Base-by-base conservation (phyloP, 1,140 invertebrate genomes). In the Aphidius gifuensis region DNA sequence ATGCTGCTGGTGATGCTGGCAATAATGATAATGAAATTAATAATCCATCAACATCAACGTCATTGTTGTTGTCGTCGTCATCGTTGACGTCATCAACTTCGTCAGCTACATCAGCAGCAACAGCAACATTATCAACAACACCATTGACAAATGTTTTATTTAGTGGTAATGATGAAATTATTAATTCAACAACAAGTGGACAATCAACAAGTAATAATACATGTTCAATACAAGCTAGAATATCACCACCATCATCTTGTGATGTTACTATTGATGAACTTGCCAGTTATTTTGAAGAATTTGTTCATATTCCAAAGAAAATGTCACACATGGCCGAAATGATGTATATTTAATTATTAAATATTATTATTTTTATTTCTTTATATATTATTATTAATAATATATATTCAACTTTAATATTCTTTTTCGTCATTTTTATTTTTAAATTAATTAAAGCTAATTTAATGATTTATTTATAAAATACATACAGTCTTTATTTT, bases 321-420 rank as follows among this genome's bases (percentile, higher is more conserved):
- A 96, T 96, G 94, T 95, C 93, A 43, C 88, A 90, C 55, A 96
- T 96, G 93, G 94, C 94, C 58, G 93, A 96, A 82, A 94, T 95
- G 92, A 96, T 96, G 93, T 96, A 96, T 77, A 95, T 92, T 82
- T 96, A 85, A 86, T 69, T 23, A 60, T 47, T 48, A 53, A 38
- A 40, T 49, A 47, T 58, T 49, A 49, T 59, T 48, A 48, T 59
- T 59, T 59, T 9, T 50, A 47, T n/a, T 40, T 59, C 44, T 32
- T 46, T 9, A 59, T 46, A 45, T 47, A 39, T 23, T 39, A 39
- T 39, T 38, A 39, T 39, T 45, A 16, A 58, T 38, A 57, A 57
- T 45, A 16, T 9, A 56, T 43, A 9, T 43, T 56, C n/a, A 57
- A 43, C 44, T 43, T 43, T 45, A 43, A 23, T 61, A 56, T 47